Conservation (phyloP, 35 echinoderm and acorn worm species). For the Chiridota heheva region DNA sequence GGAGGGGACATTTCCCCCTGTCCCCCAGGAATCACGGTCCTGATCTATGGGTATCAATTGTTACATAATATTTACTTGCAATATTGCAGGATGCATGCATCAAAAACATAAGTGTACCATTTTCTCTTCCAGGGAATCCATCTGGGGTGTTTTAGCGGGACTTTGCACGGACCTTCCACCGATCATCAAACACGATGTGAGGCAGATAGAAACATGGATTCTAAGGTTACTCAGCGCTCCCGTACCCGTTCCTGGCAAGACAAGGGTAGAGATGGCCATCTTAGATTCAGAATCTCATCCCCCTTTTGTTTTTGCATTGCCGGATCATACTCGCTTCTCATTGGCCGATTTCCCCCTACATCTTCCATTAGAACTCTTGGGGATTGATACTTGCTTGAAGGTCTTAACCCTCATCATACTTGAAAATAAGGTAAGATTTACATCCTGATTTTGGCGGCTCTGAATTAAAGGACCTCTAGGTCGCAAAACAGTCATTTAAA, state of each 20-base stretch:
- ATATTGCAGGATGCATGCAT: too few relatives aligned
- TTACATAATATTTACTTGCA: too few relatives aligned
- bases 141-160: conserved; percentile 93
- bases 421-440: conserved; percentile 82
- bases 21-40: too few relatives aligned
- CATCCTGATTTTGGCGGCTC: neutral
- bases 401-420: conserved; percentile 90
- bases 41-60: too few relatives aligned
- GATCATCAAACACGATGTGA: conserved; percentile 84
- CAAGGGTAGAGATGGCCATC: conserved; percentile 86
- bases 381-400: conserved; percentile 93
- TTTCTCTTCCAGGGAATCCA: conserved; percentile 88
- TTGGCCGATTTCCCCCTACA: conserved; percentile 95
- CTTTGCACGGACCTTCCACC: conserved; percentile 85
- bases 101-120: too few relatives aligned
- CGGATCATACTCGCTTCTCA: conserved; percentile 94
- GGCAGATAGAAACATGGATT: conserved; percentile 98
- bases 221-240: conserved; percentile 87
- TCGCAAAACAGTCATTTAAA: too few relatives aligned
- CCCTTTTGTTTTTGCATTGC: conserved; percentile 79
- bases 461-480: neutral
- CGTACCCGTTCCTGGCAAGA: conserved; percentile 94
- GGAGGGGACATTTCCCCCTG: too few relatives aligned
- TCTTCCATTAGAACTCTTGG: conserved; percentile 88
- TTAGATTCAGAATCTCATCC: conserved; percentile 63